A percentile compares a stretch with the other conserved stretches of the same genome.
Conservation (phyloP, 2,888 invertebrate species). For the Priocnemis perturbator region DNA sequence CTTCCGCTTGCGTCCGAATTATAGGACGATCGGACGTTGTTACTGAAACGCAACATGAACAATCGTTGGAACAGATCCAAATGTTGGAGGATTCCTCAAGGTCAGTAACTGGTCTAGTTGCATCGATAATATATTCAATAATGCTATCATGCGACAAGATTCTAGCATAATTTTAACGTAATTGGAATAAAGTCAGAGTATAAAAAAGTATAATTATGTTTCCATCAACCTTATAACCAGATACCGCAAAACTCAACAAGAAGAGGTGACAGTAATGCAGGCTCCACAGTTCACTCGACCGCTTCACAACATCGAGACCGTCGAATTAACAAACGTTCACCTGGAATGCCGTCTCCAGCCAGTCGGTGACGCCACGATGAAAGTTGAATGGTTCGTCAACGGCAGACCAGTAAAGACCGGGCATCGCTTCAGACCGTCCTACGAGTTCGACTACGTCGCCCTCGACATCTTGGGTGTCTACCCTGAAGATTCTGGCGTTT, state of each 20-base stretch:
- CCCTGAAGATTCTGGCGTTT: slow-evolving; percentile 97
- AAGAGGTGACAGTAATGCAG: slow-evolving; percentile 89
- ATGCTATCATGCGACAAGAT: too few relatives aligned
- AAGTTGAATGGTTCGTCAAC: slow-evolving; percentile 97
- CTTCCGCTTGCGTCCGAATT: slow-evolving; percentile 91
- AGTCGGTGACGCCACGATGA: slow-evolving; percentile 93
- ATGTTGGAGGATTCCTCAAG: slow-evolving; percentile 89
- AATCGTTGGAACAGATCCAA: slow-evolving; percentile 93
- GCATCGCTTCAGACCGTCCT: slow-evolving; percentile 95
- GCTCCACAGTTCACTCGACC: slow-evolving; percentile 92
- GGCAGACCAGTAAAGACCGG: slow-evolving; percentile 94
- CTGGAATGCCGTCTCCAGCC: slow-evolving; percentile 94
- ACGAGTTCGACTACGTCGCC: slow-evolving; percentile 98
- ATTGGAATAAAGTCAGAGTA: too few relatives aligned
- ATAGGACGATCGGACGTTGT: slow-evolving; percentile 88
- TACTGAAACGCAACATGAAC: slow-evolving; percentile 94
- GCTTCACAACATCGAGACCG: slow-evolving; percentile 91
- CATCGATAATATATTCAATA: not conserved
- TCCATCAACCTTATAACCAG: slow-evolving; percentile 24
- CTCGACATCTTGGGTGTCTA: slow-evolving; percentile 96
- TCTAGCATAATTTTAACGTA: too few relatives aligned
- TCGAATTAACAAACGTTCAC: slow-evolving; percentile 94
- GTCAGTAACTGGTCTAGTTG: slow-evolving; percentile 18
- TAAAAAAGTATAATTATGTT: not conserved
- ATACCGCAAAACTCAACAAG: slow-evolving; percentile 83